phyloP scores from a whole-genome alignment of 1,140 invertebrate species.

The Mercenaria mercenaria region DNA sequence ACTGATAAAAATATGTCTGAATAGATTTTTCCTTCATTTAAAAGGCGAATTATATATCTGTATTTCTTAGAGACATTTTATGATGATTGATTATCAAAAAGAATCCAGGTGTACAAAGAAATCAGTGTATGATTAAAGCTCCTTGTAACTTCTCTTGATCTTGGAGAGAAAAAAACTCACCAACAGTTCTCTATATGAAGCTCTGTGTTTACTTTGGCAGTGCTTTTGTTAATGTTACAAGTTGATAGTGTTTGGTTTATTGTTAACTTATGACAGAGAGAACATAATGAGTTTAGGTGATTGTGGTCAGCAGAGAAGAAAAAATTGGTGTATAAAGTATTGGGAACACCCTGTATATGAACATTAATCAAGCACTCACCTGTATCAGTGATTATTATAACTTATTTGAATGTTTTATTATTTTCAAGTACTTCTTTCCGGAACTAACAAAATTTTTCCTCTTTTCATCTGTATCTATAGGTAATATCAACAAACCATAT shows the following conservation, averaged over 20 bases:
- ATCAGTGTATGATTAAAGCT: neutral
- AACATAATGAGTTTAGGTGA: no score
- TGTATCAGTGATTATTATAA: no score
- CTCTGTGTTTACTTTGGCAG: slow-evolving; percentile 38
- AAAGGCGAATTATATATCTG: neutral
- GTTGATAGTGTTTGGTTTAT: slow-evolving; percentile 22
- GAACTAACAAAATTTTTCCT: no score
- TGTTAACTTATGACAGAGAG: neutral
- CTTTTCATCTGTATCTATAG: no score
- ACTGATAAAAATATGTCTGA: neutral
- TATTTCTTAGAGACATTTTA: neutral
- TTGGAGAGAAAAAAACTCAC: neutral
- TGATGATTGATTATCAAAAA: slow-evolving; percentile 21
- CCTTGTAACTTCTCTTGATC: neutral
- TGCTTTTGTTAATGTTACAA: slow-evolving; percentile 21
- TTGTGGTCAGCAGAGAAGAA: slow-evolving; percentile 3
- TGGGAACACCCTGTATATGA: no score
- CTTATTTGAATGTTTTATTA: slow-evolving; percentile 7
- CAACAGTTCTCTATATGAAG: neutral
- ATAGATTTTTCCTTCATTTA: neutral
- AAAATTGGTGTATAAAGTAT: neutral
- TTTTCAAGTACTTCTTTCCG: neutral
- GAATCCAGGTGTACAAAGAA: neutral
- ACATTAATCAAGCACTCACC: no score
- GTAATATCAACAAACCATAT: no score